phyloP scores from a whole-genome alignment of 2,888 invertebrate species.

The Platycnemis pennipes region DNA sequence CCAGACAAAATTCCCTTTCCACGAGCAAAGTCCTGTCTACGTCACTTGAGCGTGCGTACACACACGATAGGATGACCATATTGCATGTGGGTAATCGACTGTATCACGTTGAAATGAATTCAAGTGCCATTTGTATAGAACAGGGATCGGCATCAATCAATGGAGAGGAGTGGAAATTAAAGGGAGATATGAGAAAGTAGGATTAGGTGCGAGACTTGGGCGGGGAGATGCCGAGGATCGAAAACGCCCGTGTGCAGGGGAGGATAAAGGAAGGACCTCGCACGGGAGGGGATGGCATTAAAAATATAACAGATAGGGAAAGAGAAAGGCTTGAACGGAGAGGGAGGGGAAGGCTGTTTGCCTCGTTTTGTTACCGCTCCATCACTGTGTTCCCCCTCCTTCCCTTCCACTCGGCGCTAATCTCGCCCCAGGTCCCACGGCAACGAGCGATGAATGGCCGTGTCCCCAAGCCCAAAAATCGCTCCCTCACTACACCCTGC shows the following conservation, averaged over 20 bases:
- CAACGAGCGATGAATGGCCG: slow-evolving; percentile 51
- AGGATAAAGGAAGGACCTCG: background rate
- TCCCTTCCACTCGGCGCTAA: slow-evolving; percentile 8
- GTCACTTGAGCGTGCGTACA: background rate
- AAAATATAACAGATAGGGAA: background rate
- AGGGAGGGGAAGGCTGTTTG: background rate
- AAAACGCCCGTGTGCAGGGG: background rate
- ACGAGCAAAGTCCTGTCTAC: background rate
- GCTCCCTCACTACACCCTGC: slow-evolving; percentile 8
- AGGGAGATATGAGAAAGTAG: background rate
- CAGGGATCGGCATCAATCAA: background rate
- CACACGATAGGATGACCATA: background rate
- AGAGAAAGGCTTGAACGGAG: background rate
- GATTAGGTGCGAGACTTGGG: background rate
- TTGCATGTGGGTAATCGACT: background rate
- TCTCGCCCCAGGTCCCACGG: slow-evolving; percentile 35
- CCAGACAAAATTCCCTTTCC: too few species aligned
- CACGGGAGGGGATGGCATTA: background rate
- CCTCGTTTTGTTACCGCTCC: slow-evolving; percentile 46
- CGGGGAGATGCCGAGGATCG: background rate
- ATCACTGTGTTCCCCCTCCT: background rate
- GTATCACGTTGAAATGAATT: background rate
- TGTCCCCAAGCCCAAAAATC: background rate
- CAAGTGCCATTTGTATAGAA: background rate
- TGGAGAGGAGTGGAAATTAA: slow-evolving; percentile 2